Percentiles rank a stretch among this genome's conserved stretches.
phyloP scores from a whole-genome alignment of 2,113 vertebrate genomes.

The Tylochromis polylepis region DNA sequence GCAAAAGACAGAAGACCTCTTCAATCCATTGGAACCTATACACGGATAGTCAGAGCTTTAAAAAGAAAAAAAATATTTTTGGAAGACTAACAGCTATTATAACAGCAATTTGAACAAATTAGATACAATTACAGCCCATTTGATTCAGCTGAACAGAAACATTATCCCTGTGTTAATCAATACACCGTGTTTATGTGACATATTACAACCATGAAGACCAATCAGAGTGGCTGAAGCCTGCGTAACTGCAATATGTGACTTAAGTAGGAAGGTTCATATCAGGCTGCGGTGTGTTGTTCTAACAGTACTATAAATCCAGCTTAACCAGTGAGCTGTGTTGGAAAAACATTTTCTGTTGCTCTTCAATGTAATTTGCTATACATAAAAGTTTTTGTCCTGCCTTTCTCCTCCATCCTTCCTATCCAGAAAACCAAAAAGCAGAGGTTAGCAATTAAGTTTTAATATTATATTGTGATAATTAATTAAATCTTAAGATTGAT shows the following conservation, averaged over 20 bases:
- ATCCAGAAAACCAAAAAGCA: background rate
- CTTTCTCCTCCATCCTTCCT: background rate
- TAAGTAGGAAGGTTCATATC: background rate
- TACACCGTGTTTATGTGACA: background rate
- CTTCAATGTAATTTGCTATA: background rate
- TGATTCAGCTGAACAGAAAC: background rate
- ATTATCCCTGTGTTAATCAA: background rate
- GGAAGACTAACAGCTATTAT: background rate
- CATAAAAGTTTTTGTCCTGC: background rate
- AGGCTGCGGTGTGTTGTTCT: background rate
- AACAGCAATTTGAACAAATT: background rate
- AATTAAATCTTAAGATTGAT: background rate
- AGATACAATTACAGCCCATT: background rate
- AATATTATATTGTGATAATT: background rate
- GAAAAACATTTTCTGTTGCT: background rate
- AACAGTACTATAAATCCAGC: background rate
- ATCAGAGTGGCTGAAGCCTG: background rate
- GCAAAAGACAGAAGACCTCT: background rate
- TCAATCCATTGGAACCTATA: background rate
- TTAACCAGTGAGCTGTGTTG: background rate
- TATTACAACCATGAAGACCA: background rate
- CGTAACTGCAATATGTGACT: background rate
- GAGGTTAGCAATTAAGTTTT: background rate
- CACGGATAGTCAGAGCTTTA: accelerated
- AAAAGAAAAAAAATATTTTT: background rate